Percentiles rank a stretch among this genome's conserved stretches.
Evolutionary conservation across 2,113 vertebrate genomes (phyloP).

Genomic region (Corydoras maculifer): DNA sequence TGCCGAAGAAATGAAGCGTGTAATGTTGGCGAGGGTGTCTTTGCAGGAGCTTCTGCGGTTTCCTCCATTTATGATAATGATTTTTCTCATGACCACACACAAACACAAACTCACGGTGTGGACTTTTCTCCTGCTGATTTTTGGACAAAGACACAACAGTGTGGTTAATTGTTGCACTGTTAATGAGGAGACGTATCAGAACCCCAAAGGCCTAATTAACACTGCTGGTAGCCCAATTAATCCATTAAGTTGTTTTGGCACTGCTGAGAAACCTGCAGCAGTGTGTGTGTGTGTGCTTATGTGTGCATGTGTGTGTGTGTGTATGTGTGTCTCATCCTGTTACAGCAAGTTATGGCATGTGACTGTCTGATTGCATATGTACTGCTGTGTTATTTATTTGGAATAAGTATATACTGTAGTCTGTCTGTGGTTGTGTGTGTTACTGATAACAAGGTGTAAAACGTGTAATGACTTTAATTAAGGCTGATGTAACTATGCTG

Average conservation of each 20-base stretch:
- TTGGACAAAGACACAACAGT: constrained; percentile 72
- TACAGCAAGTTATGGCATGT: background rate
- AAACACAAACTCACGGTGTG: background rate
- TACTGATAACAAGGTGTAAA: background rate
- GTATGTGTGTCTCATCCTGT: background rate
- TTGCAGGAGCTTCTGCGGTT: background rate
- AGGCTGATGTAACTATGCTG: constrained; percentile 26
- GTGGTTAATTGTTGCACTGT: constrained; percentile 71
- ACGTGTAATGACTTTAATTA: constrained; percentile 35
- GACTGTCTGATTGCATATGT: constrained; percentile 2
- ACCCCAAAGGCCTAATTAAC: constrained; percentile 97
- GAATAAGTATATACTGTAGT: background rate
- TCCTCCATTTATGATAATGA: background rate
- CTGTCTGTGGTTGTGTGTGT: background rate
- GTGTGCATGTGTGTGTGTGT: constrained; percentile 11
- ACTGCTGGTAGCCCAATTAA: constrained; percentile 93
- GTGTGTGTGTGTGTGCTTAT: constrained; percentile 30
- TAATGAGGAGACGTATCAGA: constrained; percentile 85
- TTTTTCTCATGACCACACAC: no score
- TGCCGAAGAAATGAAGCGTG: no score
- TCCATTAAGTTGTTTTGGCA: constrained; percentile 91
- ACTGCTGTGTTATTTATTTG: background rate
- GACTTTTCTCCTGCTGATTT: constrained; percentile 71
- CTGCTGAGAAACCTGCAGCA: constrained; percentile 32
- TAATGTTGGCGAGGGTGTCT: no score